phyloP scores from a whole-genome alignment of 2,113 vertebrate species.

The Stegostoma tigrinum region DNA sequence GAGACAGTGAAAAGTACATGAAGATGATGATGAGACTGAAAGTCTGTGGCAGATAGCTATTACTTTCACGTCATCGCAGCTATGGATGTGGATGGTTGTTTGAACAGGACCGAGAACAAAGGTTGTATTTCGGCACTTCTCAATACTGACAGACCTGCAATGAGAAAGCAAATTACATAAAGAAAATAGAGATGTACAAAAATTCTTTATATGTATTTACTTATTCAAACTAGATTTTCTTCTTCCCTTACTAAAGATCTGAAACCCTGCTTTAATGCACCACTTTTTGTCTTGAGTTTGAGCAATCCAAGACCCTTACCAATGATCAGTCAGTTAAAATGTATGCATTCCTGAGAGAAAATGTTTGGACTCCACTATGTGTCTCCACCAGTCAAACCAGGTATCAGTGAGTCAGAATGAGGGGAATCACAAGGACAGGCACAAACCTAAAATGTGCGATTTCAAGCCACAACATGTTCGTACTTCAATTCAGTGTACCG shows the following conservation, averaged over 20 bases:
- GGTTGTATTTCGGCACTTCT: constrained; percentile 81
- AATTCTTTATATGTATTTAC: neutral
- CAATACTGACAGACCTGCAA: constrained; percentile 77
- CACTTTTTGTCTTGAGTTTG: neutral
- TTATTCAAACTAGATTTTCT: neutral
- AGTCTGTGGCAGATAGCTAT: constrained; percentile 72
- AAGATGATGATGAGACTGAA: constrained; percentile 62
- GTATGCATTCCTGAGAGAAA: neutral
- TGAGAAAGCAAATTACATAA: constrained; percentile 6
- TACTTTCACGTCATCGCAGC: constrained; percentile 74
- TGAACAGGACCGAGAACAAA: constrained; percentile 83
- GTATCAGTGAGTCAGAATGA: neutral
- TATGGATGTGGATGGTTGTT: constrained; percentile 72
- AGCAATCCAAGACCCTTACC: neutral
- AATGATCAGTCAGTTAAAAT: neutral
- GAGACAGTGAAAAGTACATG: constrained; percentile 68
- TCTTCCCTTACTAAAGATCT: neutral
- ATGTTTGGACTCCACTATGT: neutral
- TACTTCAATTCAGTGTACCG: neutral
- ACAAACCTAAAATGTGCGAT: neutral
- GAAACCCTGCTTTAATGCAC: neutral
- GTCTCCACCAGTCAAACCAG: neutral
- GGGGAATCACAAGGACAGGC: neutral
- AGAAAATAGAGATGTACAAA: neutral
- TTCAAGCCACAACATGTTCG: neutral